Percentiles rank a stretch among this genome's conserved stretches.
Evolutionary conservation across 1,140 invertebrate genomes (phyloP).

Genomic region (Linepithema humile): DNA sequence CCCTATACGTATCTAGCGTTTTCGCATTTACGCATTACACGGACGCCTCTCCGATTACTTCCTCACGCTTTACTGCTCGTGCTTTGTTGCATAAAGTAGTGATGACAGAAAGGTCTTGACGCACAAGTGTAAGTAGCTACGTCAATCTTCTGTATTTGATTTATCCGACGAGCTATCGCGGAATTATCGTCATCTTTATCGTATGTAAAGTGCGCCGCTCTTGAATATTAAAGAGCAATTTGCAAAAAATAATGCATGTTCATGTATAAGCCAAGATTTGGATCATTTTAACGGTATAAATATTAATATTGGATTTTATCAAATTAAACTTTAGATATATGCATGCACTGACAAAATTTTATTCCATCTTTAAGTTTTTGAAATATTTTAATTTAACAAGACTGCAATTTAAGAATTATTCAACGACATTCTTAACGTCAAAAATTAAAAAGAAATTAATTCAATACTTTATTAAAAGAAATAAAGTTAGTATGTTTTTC

Average conservation of each 20-base stretch:
- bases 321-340: not conserved
- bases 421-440: not conserved
- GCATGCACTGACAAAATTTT: not conserved
- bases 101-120: constrained; percentile 39
- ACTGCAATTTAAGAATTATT: not conserved
- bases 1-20: not conserved
- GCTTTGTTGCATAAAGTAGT: constrained; percentile 47
- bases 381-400: not conserved
- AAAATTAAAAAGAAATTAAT: not conserved
- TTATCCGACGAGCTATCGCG: constrained; percentile 10
- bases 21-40: constrained; percentile 20
- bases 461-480: not conserved
- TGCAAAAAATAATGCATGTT: not conserved
- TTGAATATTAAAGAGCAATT: not conserved
- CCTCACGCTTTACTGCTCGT: not conserved
- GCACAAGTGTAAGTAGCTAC: constrained; percentile 16
- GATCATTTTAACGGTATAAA: not conserved
- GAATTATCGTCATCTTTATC: constrained; percentile 13
- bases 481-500: not conserved
- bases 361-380: not conserved
- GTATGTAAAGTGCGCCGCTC: not conserved
- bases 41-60: constrained; percentile 1
- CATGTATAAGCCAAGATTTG: not conserved
- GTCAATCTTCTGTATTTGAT: constrained; percentile 25
- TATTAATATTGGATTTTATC: not conserved